These are phyloP conservation scores for Acanthosepion esculentum DNA, from an alignment of 2,888 invertebrate genomes.

Conservation along the genomic window DNA sequence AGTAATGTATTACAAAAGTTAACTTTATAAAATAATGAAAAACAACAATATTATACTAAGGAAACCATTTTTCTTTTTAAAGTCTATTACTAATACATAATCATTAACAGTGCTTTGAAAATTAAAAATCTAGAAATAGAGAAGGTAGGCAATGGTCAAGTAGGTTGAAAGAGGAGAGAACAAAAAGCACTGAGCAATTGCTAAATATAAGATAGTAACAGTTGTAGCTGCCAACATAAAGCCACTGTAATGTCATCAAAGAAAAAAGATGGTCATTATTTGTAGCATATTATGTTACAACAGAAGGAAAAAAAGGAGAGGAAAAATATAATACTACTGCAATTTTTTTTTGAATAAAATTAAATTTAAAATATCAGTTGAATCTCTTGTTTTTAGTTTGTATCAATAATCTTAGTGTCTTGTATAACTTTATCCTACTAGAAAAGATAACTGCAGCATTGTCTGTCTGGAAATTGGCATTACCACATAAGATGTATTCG, in stretches of 20 bases:
- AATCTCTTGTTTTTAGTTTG: neutral
- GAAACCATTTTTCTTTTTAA: too few relatives aligned
- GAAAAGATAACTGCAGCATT: neutral
- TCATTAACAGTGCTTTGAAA: neutral
- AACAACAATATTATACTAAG: neutral
- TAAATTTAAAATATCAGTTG: neutral
- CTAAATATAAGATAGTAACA: neutral
- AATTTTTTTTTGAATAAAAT: neutral
- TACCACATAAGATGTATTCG: neutral
- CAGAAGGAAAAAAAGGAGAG: neutral
- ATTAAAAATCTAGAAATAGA: neutral
- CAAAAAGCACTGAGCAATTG: neutral
- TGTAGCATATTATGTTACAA: neutral
- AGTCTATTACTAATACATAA: too few relatives aligned
- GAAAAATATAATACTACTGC: neutral
- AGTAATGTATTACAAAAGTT: neutral
- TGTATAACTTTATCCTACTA: too few relatives aligned
- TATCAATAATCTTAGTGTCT: neutral
- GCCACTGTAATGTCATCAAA: neutral
- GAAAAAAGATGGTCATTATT: neutral
- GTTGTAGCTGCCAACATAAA: neutral
- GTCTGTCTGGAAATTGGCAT: slow-evolving; percentile 4
- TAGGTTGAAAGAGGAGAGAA: neutral
- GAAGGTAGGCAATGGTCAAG: neutral
- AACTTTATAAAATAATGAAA: neutral